phyloP scores from a whole-genome alignment of 2,888 invertebrate genomes.

The Heteromurus nitidus region DNA sequence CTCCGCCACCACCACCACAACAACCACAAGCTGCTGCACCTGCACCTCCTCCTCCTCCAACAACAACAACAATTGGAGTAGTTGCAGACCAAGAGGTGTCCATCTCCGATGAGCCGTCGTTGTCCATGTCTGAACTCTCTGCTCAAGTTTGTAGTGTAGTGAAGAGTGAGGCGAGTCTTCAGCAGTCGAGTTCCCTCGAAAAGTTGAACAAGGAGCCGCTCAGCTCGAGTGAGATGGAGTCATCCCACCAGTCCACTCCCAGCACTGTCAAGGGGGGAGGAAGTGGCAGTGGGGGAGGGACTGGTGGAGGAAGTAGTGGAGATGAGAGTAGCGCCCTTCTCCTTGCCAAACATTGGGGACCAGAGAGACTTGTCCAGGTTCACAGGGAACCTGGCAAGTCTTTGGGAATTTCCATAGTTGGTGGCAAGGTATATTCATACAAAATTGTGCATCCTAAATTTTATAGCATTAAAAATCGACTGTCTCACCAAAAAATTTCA shows the following conservation, averaged over 20 bases:
- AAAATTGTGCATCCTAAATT: no score
- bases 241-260: constrained; percentile 47
- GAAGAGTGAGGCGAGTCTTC: constrained; percentile 53
- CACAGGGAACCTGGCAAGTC: constrained; percentile 85
- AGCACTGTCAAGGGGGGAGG: constrained; percentile 33
- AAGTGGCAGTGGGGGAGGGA: constrained; percentile 34
- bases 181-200: constrained; percentile 49
- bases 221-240: constrained; percentile 53
- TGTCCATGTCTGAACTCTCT: constrained; percentile 40
- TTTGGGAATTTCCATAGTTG: constrained; percentile 97
- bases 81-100: constrained; percentile 24
- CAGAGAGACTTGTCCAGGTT: constrained; percentile 85
- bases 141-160: constrained; percentile 35
- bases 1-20: background rate
- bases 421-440: constrained; percentile 86
- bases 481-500: constrained; percentile 72
- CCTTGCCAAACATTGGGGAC: constrained; percentile 88
- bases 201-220: constrained; percentile 52
- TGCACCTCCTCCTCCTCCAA: constrained; percentile 12
- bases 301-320: constrained; percentile 61
- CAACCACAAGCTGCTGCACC: constrained; percentile 27
- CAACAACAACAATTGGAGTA: no score
- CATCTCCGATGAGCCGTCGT: constrained; percentile 32
- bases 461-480: no score
- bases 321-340: constrained; percentile 75